Percentiles rank a stretch among this genome's conserved stretches.
phyloP scores from a whole-genome alignment of 37 sponge, comb jelly and placozoan species.

The Bolinopsis microptera region DNA sequence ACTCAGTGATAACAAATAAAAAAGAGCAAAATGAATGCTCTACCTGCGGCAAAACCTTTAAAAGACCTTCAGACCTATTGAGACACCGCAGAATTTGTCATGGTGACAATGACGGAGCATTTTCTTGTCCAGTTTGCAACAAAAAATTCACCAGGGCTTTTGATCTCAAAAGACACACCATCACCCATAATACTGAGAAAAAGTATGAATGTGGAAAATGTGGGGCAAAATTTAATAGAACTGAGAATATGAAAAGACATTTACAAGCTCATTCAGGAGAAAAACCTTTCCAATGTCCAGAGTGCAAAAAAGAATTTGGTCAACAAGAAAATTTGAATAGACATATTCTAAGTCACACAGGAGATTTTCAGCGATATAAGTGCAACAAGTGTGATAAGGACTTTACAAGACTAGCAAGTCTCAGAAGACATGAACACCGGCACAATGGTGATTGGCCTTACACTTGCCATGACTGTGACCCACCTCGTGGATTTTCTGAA shows the following conservation, averaged over 20 bases:
- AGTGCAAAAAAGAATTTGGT: conserved; percentile 46
- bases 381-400: conserved; percentile 40
- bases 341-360: conserved; percentile 20
- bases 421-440: conserved; percentile 2
- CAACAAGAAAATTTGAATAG: conserved; percentile 16
- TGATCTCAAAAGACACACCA: conserved; percentile 37
- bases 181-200: conserved; percentile 52
- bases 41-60: conserved; percentile 8
- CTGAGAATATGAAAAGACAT: conserved; percentile 44
- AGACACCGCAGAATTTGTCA: conserved; percentile 22
- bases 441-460: conserved; percentile 39
- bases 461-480: conserved; percentile 3
- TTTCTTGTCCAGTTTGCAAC: conserved; percentile 6
- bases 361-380: conserved; percentile 6
- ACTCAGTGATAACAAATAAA: background rate
- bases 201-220: conserved; percentile 20
- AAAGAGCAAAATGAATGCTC: conserved; percentile 7
- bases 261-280: background rate
- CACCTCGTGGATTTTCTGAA: conserved; percentile 55
- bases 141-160: conserved; percentile 16
- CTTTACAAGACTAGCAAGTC: conserved; percentile 6
- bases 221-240: conserved; percentile 35
- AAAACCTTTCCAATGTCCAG: conserved; percentile 5
- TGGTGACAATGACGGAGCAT: conserved; percentile 9
- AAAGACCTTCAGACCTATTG: conserved; percentile 28